These are phyloP conservation scores for Cuniculus paca DNA, from an alignment of 2,797 vertebrate species.

Conservation along the genomic window DNA sequence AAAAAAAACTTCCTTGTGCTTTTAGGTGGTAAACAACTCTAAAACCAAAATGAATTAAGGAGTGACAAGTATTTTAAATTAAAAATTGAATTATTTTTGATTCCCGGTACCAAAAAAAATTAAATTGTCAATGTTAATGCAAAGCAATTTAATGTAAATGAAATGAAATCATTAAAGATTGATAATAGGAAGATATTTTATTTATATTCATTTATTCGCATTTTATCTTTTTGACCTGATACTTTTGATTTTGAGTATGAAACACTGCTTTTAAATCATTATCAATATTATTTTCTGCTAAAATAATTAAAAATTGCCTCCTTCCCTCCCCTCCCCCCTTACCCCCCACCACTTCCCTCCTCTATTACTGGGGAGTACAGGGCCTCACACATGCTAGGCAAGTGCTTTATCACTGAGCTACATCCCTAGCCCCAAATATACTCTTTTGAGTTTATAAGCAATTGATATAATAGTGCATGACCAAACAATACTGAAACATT, in stretches of 20 bases:
- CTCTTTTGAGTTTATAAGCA: not conserved
- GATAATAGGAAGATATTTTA: slow-evolving; percentile 30
- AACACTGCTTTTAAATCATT: not conserved
- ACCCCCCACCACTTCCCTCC: not conserved
- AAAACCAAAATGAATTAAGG: slow-evolving; percentile 42
- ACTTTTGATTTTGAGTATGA: slow-evolving; percentile 15
- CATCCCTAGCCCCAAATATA: not conserved
- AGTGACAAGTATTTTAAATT: slow-evolving; percentile 5
- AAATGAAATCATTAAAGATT: slow-evolving; percentile 32
- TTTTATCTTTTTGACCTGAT: not conserved
- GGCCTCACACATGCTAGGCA: not conserved
- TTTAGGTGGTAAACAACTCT: not conserved
- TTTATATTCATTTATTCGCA: not conserved
- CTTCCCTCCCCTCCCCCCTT: not conserved
- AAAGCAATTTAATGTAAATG: not conserved
- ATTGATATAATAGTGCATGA: not conserved
- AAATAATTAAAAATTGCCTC: not conserved
- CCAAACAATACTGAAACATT: not conserved
- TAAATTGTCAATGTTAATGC: not conserved
- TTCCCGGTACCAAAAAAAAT: not conserved
- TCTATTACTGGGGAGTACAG: not conserved
- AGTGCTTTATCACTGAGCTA: not conserved
- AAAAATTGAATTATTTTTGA: slow-evolving; percentile 12
- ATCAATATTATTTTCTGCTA: not conserved
- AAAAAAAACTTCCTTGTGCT: slow-evolving; percentile 8